Percentiles rank a stretch among this genome's conserved stretches.
These are phyloP conservation scores for Neodiprion pinetum DNA, from an alignment of 1,140 invertebrate genomes.

Conservation along the genomic window DNA sequence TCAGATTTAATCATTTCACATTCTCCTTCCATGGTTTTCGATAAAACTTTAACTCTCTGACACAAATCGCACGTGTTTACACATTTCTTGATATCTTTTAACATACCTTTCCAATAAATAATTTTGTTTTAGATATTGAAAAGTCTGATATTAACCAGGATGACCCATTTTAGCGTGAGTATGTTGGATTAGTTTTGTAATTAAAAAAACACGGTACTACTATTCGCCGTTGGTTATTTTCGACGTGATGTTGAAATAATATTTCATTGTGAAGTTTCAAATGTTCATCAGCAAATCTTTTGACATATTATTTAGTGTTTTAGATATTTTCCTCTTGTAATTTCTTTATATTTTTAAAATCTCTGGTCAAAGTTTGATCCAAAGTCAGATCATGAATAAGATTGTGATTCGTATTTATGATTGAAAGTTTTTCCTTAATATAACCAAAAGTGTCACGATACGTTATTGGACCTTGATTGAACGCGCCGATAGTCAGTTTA, in stretches of 20 bases:
- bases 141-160: conserved; percentile 24
- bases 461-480: background rate
- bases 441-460: conserved; percentile 19
- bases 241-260: background rate
- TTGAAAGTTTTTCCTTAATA: conserved; percentile 8
- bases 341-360: too few species aligned
- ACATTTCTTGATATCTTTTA: conserved; percentile 19
- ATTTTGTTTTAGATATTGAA: conserved; percentile 19
- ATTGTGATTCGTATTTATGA: background rate
- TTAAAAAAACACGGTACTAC: background rate
- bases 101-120: conserved; percentile 26
- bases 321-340: too few species aligned
- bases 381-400: too few species aligned
- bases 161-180: conserved; percentile 26
- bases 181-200: background rate
- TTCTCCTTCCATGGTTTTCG: conserved; percentile 19
- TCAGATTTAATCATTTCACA: conserved; percentile 15
- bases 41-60: conserved; percentile 28
- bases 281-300: background rate
- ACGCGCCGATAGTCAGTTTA: too few species aligned
- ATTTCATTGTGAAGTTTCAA: background rate
- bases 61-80: conserved; percentile 27
- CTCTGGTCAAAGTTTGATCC: background rate
- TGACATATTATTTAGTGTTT: background rate
- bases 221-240: background rate